Conservation (phyloP, 2,113 vertebrate species). For the Rhabdomys dilectus region DNA sequence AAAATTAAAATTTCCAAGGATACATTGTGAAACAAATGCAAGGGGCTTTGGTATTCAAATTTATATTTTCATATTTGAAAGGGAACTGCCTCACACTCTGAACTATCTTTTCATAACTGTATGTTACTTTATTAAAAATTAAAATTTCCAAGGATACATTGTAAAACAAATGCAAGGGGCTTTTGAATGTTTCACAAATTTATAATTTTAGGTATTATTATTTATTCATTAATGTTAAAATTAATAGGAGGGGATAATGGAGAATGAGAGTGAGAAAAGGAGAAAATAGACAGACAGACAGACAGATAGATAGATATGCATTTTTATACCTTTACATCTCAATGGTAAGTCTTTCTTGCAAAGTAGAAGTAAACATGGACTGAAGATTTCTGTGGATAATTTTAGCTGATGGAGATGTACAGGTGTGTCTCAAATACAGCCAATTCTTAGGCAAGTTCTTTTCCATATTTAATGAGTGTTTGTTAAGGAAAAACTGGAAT, state of each 20-base stretch:
- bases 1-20: neutral
- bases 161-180: neutral
- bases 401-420: neutral
- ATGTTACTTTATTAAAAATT: constrained; percentile 1
- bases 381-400: neutral
- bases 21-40: neutral
- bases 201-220: neutral
- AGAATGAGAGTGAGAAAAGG: no score
- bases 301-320: neutral
- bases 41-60: neutral
- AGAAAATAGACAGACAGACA: no score
- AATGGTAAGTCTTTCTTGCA: neutral
- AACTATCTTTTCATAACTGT: neutral
- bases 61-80: neutral
- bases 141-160: neutral
- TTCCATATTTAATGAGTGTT: neutral
- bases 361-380: neutral
- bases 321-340: neutral
- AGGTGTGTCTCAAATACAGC: neutral
- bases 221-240: neutral
- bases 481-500: neutral
- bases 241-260: neutral
- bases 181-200: neutral
- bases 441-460: neutral
- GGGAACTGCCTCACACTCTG: neutral